These are phyloP conservation scores for Cervus canadensis DNA, from an alignment of 2,113 vertebrate genomes.

Conservation along the genomic window DNA sequence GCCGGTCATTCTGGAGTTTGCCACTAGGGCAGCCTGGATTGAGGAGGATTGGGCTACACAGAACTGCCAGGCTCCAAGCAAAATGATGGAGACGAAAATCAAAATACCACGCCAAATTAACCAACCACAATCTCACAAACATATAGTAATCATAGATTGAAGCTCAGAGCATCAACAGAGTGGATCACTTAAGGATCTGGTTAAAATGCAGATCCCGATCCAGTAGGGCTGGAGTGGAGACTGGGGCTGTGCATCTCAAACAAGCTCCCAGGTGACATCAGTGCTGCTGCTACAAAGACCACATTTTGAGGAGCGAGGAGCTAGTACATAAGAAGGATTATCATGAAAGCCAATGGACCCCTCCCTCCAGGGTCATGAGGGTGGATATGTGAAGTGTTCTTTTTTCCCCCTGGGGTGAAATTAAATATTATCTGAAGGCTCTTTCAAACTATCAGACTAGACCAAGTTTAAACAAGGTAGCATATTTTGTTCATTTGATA, in stretches of 20 bases:
- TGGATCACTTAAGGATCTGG: neutral
- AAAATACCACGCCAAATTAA: neutral
- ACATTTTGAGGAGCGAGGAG: neutral
- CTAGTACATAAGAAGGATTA: neutral
- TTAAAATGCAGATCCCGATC: neutral
- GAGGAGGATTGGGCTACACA: neutral
- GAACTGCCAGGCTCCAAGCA: neutral
- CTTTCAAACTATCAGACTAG: neutral
- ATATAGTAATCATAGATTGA: neutral
- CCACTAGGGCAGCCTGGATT: neutral
- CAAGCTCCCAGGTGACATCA: neutral
- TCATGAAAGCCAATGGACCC: neutral
- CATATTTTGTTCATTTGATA: neutral
- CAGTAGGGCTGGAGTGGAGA: neutral
- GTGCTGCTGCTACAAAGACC: rapidly evolving
- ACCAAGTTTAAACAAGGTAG: neutral
- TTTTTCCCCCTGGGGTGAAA: neutral
- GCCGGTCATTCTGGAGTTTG: neutral
- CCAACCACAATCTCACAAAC: neutral
- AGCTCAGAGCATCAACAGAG: neutral
- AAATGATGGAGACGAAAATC: neutral
- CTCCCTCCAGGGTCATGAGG: neutral
- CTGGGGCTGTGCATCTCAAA: neutral
- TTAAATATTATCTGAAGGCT: neutral
- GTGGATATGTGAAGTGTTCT: neutral